These are phyloP conservation scores for Drosophila quinaria DNA, from an alignment of 2,888 invertebrate genomes.

Conservation along the genomic window DNA sequence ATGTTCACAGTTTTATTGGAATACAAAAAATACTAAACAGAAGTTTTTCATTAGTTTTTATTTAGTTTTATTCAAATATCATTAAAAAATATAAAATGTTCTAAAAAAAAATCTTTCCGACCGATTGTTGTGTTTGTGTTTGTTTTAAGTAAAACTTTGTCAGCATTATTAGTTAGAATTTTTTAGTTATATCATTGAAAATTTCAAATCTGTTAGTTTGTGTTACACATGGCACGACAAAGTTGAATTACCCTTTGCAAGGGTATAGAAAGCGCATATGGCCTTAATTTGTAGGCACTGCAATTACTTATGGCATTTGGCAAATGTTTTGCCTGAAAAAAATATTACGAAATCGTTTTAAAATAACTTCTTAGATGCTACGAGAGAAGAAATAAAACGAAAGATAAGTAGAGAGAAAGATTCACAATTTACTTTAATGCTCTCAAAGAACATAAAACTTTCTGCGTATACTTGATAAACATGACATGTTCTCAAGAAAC, in stretches of 20 bases:
- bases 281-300: conserved; percentile 15
- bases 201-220: not conserved
- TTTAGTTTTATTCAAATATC: not conserved
- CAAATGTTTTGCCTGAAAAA: conserved; percentile 3
- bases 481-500: not conserved
- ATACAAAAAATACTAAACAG: no score
- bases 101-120: not conserved
- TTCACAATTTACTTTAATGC: not conserved
- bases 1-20: no score
- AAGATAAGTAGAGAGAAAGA: not conserved
- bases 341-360: not conserved
- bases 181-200: no score
- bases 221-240: not conserved
- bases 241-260: not conserved
- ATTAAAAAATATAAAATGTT: not conserved
- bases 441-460: no score
- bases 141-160: no score
- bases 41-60: no score
- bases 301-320: conserved; percentile 3
- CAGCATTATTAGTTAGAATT: not conserved
- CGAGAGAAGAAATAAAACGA: not conserved
- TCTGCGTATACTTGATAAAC: no score
- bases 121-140: not conserved
- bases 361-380: no score
- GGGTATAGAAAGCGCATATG: not conserved